These are phyloP conservation scores for Coreoperca whiteheadi DNA, from an alignment of 2,113 vertebrate species.

Conservation along the genomic window DNA sequence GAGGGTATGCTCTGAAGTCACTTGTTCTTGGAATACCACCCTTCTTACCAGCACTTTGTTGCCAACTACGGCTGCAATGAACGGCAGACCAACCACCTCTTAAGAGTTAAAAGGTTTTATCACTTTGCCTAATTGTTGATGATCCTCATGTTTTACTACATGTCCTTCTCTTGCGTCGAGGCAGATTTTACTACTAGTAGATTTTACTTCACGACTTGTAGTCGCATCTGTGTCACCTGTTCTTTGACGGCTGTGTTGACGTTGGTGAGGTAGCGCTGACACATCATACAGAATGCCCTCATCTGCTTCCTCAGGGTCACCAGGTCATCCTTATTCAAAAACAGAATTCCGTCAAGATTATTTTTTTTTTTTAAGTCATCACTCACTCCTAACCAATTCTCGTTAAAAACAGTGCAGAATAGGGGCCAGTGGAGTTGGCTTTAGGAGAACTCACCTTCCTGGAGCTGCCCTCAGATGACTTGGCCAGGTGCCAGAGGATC, in stretches of 20 bases:
- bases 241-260: conserved; percentile 99
- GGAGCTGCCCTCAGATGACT: conserved; percentile 94
- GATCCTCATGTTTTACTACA: neutral
- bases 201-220: neutral
- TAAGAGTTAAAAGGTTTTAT: neutral
- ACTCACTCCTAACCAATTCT: neutral
- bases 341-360: neutral
- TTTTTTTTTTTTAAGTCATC: neutral
- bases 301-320: conserved; percentile 96
- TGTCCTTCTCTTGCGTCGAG: neutral
- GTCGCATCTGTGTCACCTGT: conserved; percentile 85
- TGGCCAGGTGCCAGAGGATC: conserved; percentile 97
- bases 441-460: conserved; percentile 88
- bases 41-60: neutral
- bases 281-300: conserved; percentile 98
- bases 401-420: neutral
- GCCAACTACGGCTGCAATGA: neutral
- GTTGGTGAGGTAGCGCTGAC: conserved; percentile 98
- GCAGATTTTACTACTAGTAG: neutral
- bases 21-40: neutral
- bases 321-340: conserved; percentile 89
- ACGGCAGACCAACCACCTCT: neutral
- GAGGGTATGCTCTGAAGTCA: neutral
- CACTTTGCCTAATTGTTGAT: neutral
- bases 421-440: neutral